phyloP scores from a whole-genome alignment of 2,888 invertebrate species.

The Prosapia bicincta region DNA sequence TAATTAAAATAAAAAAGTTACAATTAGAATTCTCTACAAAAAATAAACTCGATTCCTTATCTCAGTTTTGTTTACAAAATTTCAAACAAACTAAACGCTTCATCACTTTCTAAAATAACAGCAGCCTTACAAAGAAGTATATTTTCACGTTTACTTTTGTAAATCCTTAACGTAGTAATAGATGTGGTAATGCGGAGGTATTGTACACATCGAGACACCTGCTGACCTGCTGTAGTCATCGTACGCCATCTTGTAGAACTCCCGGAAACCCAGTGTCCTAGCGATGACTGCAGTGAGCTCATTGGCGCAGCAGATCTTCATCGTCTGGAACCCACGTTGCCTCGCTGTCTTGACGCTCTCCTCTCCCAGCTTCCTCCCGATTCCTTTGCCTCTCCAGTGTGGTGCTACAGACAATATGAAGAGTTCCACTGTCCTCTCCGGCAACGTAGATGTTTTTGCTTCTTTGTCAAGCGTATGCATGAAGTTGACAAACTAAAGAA shows the following conservation, averaged over 20 bases:
- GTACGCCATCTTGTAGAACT: constrained; percentile 17
- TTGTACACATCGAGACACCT: not conserved
- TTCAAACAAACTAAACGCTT: too few relatives aligned
- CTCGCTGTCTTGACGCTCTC: not conserved
- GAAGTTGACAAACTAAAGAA: not conserved
- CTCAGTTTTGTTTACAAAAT: too few relatives aligned
- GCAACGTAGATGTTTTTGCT: not conserved
- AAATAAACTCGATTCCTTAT: too few relatives aligned
- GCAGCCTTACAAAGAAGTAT: too few relatives aligned
- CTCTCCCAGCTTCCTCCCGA: not conserved
- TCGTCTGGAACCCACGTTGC: not conserved
- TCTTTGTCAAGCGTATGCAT: not conserved
- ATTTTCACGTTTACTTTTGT: not conserved
- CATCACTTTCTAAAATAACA: too few relatives aligned
- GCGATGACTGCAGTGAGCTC: constrained; percentile 13
- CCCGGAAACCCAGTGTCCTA: not conserved
- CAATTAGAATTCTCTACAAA: too few relatives aligned
- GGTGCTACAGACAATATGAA: not conserved
- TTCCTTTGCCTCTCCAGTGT: not conserved
- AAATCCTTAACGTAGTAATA: not conserved
- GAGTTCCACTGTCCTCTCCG: not conserved
- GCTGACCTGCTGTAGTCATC: not conserved
- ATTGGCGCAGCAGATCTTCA: constrained; percentile 17
- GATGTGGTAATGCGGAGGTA: not conserved
- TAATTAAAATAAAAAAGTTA: too few relatives aligned